Base-by-base conservation (phyloP, 1,140 invertebrate genomes). In the Calliopsis andreniformis region DNA sequence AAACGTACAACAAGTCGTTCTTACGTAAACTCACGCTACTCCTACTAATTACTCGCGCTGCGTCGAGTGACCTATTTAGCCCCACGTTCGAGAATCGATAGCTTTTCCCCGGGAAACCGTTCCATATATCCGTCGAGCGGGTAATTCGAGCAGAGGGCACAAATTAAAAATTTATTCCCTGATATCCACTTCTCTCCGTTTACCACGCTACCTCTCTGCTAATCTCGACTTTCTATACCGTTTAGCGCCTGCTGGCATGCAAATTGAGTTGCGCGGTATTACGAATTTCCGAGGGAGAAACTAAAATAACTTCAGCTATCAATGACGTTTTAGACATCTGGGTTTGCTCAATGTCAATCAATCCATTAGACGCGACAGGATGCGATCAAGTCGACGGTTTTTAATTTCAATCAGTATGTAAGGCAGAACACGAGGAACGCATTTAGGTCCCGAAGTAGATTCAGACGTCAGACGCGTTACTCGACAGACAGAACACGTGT, bases 61-160 rank as follows among this genome's bases (percentile, higher is more conserved):
- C 47, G 45, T 63, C 59, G 32, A 53, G 35, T 53, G 69, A 72
- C 69, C 69, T 16, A 72, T 72, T 72, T 72, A 51, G 6, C 23
- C 7, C 7, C 69, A 32, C 14, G 59, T 53, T 42, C 58, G 59
- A 39, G 47, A 63, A 72, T 72, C 69, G 69, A 72, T 72, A 49
- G 18, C 30, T 61, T 61, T 71, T 62, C 69, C 14, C 25, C 18
- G 45, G 25, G 14, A 32, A 69, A 53, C 47, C 39, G 58, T 20
- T 18, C 45, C 45, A 1, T 32, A 1, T 72, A 30, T 63, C 45
- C 32, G 28, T 25, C n/a, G 56, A 16, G 59, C 18, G 32, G 1
- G 25, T 39, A 39, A 63, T 42, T 49, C 69, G n/a, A 72, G 32
- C n/a, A 20, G 7, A 25, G 42, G 28, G 25, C 42, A 3, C n/a